Conservation (phyloP, 23 tunicate species). For the Trididemnum clinides region DNA sequence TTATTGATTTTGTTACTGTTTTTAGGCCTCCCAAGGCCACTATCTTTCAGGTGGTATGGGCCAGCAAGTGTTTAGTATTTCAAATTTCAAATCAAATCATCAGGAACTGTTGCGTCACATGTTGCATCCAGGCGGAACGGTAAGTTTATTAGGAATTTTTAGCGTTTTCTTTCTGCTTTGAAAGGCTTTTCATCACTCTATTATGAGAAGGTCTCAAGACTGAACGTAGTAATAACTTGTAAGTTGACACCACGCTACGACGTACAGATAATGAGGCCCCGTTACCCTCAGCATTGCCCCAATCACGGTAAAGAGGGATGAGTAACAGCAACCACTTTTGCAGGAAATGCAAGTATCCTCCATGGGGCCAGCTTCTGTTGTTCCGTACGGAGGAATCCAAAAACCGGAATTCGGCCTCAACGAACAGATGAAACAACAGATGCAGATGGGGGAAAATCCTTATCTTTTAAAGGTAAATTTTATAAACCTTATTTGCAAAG, state of each 20-base stretch:
- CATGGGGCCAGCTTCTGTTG: not conserved
- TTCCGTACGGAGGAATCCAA: not conserved
- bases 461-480: too few relatives aligned
- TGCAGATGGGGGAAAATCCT: too few relatives aligned
- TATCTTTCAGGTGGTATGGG: not conserved
- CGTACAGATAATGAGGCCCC: too few relatives aligned
- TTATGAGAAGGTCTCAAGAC: too few relatives aligned
- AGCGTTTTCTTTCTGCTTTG: not conserved
- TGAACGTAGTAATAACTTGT: too few relatives aligned
- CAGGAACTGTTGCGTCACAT: conserved; percentile 70
- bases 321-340: not conserved
- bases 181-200: too few relatives aligned
- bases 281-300: too few relatives aligned
- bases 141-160: not conserved
- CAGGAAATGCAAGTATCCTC: conserved; percentile 12
- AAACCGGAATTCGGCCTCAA: not conserved
- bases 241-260: too few relatives aligned
- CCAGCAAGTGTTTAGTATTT: not conserved
- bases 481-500: too few relatives aligned
- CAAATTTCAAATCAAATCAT: conserved; percentile 5
- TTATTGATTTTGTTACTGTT: not conserved
- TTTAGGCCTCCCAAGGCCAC: not conserved
- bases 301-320: not conserved
- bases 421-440: not conserved
- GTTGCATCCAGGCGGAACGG: conserved; percentile 41